These are phyloP conservation scores for Magallana nippona DNA, from an alignment of 2,888 invertebrate species.

Conservation along the genomic window DNA sequence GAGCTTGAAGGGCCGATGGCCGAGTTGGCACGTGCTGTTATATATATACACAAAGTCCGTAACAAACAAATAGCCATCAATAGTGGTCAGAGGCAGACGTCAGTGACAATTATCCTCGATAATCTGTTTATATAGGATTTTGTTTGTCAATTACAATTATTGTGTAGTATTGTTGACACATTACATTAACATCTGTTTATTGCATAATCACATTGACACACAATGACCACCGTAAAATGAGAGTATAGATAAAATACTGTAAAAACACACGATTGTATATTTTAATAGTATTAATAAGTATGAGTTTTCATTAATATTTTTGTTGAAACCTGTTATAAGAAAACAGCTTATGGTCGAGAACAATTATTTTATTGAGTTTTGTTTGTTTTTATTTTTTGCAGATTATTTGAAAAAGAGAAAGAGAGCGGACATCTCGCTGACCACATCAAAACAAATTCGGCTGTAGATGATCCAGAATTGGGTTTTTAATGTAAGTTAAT, in stretches of 20 bases:
- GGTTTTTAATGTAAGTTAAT: slow-evolving; percentile 15
- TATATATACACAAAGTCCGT: background rate
- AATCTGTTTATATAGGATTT: slow-evolving; percentile 5
- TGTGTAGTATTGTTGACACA: slow-evolving; percentile 3
- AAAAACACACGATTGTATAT: no score
- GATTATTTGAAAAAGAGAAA: background rate
- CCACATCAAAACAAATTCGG: background rate
- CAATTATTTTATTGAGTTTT: background rate
- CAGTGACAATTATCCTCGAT: background rate
- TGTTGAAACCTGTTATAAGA: no score
- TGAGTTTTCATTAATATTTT: no score
- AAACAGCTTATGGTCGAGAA: no score
- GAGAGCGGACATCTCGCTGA: background rate
- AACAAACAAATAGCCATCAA: background rate
- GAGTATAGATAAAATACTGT: no score
- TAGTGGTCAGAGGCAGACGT: background rate
- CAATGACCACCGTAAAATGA: background rate
- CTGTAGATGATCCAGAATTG: background rate
- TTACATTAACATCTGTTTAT: background rate
- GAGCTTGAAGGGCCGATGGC: background rate
- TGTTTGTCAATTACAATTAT: slow-evolving; percentile 14
- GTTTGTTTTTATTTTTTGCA: background rate
- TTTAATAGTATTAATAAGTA: no score
- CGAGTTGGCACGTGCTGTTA: slow-evolving; percentile 6
- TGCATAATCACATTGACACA: background rate